Conservation (phyloP, 2,113 vertebrate genomes). For the Ibidorhyncha struthersii region DNA sequence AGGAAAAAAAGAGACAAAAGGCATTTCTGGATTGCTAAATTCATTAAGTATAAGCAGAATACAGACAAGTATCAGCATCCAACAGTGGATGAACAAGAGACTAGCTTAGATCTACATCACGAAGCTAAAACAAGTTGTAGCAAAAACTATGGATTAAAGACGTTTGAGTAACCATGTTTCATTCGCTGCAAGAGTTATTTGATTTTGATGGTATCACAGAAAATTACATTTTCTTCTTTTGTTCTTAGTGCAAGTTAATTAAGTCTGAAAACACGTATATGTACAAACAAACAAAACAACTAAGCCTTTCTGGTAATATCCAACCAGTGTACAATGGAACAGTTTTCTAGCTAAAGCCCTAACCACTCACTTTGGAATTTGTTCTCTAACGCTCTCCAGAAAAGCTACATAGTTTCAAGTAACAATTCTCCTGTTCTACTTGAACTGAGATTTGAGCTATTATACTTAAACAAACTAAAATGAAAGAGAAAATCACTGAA, state of each 20-base stretch:
- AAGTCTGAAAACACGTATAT: neutral
- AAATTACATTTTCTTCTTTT: slow-evolving; percentile 18
- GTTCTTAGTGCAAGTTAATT: neutral
- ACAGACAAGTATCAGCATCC: neutral
- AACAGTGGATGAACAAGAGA: neutral
- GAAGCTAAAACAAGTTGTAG: neutral
- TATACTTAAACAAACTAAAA: neutral
- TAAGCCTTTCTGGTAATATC: neutral
- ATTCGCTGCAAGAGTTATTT: slow-evolving; percentile 3
- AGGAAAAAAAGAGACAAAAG: neutral
- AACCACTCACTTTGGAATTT: neutral
- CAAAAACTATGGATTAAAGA: slow-evolving; percentile 23
- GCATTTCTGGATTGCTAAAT: neutral
- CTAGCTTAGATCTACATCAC: neutral
- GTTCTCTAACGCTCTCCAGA: neutral
- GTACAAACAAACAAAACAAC: neutral
- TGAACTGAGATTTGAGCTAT: neutral
- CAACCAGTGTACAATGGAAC: neutral
- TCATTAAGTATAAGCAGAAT: neutral
- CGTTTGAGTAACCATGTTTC: neutral
- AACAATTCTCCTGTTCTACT: neutral
- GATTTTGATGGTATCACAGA: neutral
- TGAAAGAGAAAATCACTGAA: neutral
- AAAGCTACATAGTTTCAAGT: neutral
- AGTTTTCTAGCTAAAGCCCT: neutral